Base-by-base conservation (phyloP, 2,797 vertebrate genomes). In the Anguilla marmorata region DNA sequence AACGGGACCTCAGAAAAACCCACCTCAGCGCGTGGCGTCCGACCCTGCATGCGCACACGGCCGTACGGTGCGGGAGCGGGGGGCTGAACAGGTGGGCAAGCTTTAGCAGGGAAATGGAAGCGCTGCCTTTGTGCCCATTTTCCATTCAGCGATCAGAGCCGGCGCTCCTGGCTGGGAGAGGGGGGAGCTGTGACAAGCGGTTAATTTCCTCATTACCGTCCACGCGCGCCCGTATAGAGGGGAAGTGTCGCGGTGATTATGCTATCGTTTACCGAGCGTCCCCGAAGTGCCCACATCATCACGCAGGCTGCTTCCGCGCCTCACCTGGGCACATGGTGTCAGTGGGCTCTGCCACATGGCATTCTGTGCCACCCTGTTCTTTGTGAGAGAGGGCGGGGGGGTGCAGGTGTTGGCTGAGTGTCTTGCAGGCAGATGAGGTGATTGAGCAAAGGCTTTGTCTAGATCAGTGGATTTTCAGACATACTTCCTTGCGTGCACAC, bases 41-140 rank as follows among this genome's bases (percentile, higher is more conserved):
- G 84, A 87, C 58, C 86, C 85, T 74, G 52, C 88, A 72, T 87
- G 85, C 88, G 76, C 91, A 91, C 91, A 90, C 86, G 3, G 87
- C 86, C 91, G 92, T 48, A 89, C 93, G 90, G 83, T 87, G 60
- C 85, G 85, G 91, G 90, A 87, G 89, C 88, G 83, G 91, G 56
- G 56, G 90, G 88, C 82, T 91, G 93, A 96, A 95, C 95, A 96
- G 96, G 96, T 96, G 95, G 94, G 93, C 91, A 89, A 94, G 93
- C 92, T 93, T 92, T 93, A 91, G 92, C 50, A 30, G 89, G 90
- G 91, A 91, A 92, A 94, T 93, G 89, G 60, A 89, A 93, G 91
- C 87, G 86, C 91, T 54, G 88, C 89, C 90, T 92, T 91, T 45
- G 86, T 24, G 88, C 92, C 90, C 88, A 50, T 91, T 91, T 87